Conservation (phyloP, 2,888 invertebrate genomes). For the Congeria kusceri region DNA sequence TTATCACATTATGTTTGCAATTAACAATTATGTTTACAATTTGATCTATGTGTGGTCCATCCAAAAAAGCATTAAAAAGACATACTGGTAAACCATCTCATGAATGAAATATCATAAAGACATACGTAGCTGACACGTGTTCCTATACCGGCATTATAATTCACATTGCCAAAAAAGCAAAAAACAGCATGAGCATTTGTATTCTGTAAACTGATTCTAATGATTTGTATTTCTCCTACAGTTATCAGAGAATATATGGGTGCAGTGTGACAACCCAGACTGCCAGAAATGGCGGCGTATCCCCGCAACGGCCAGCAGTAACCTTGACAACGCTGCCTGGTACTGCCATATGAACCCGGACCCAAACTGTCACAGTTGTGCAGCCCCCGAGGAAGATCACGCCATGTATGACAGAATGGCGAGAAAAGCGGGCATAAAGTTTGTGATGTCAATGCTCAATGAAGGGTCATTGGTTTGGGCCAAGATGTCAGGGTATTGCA, state of each 20-base stretch:
- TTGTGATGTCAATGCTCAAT: conserved; percentile 73
- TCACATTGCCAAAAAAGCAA: neutral
- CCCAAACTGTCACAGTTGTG: conserved; percentile 68
- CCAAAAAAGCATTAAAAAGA: too few species aligned
- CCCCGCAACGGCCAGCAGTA: conserved; percentile 46
- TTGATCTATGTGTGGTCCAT: too few species aligned
- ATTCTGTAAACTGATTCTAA: neutral
- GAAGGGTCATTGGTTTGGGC: conserved; percentile 81
- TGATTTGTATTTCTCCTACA: conserved; percentile 32
- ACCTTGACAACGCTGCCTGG: conserved; percentile 71
- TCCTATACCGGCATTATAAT: too few species aligned
- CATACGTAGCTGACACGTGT: too few species aligned
- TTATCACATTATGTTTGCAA: too few species aligned
- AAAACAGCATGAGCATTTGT: neutral
- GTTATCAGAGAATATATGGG: conserved; percentile 78
- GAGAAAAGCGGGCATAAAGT: conserved; percentile 72
- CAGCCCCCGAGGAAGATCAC: conserved; percentile 76
- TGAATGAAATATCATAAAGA: too few species aligned
- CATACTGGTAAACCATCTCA: too few species aligned
- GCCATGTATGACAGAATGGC: conserved; percentile 75
- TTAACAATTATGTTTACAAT: too few species aligned
- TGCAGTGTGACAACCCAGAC: conserved; percentile 81
- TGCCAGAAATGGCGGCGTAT: conserved; percentile 82
- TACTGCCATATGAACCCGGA: conserved; percentile 80
- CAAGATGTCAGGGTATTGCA: conserved; percentile 81